Conservation (phyloP, 1,140 invertebrate species). For the Drosophila mojavensis region DNA sequence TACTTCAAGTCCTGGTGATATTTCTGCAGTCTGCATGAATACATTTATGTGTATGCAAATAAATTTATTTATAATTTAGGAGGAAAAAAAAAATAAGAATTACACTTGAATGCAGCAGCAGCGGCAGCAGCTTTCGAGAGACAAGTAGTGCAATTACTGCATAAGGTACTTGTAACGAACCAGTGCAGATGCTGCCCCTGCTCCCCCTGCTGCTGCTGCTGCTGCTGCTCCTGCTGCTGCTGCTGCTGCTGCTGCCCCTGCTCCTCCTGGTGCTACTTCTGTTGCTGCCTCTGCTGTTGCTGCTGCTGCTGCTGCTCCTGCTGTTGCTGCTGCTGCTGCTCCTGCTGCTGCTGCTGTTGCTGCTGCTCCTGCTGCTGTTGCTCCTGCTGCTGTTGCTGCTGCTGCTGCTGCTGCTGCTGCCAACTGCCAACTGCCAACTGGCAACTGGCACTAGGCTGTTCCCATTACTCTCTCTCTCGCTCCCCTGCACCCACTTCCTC, state of each 20-base stretch:
- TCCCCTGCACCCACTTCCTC: no score
- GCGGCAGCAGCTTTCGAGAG: constrained; percentile 40
- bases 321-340: constrained; percentile 23
- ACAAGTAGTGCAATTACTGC: constrained; percentile 80
- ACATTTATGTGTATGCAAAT: not conserved
- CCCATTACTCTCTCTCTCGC: not conserved
- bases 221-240: constrained; percentile 18
- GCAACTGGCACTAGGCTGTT: constrained; percentile 13
- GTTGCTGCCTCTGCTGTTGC: not conserved
- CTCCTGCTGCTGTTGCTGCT: no score
- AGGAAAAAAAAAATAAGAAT: constrained; percentile 51
- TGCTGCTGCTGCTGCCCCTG: not conserved
- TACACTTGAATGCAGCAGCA: constrained; percentile 55
- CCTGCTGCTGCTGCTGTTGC: constrained; percentile 5
- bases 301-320: no score
- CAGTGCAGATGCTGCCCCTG: constrained; percentile 23
- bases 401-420: no score
- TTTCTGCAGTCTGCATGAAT: not conserved
- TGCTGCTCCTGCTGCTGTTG: not conserved
- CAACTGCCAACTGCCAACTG: constrained; percentile 29
- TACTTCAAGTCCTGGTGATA: not conserved
- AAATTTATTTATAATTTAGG: constrained; percentile 10
- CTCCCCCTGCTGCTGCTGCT: not conserved
- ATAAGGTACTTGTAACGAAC: constrained; percentile 74
- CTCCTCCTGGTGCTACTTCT: not conserved